A percentile compares a stretch with the other conserved stretches of the same genome.
Conservation (phyloP, 2,797 vertebrate species). For the Cynodonichthys magdalenae region DNA sequence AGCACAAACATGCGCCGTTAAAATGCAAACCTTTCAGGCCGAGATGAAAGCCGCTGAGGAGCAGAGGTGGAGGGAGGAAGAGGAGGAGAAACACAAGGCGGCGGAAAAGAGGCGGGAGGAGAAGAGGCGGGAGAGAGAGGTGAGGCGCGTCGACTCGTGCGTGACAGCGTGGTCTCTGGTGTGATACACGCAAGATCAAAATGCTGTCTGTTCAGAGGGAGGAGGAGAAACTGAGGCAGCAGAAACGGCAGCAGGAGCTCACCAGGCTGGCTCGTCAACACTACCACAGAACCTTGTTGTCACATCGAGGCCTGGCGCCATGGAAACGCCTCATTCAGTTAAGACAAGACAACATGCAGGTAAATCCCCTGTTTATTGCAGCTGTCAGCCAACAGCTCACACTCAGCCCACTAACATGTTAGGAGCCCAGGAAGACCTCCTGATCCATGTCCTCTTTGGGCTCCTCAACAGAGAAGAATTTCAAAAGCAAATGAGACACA, state of each 20-base stretch:
- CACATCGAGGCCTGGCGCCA: slow-evolving; percentile 83
- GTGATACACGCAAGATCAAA: slow-evolving; percentile 15
- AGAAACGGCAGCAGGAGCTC: slow-evolving; percentile 80
- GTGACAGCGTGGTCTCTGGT: not conserved
- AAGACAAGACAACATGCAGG: slow-evolving; percentile 79
- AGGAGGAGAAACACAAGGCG: slow-evolving; percentile 83
- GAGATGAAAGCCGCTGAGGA: slow-evolving; percentile 88
- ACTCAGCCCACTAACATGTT: not conserved
- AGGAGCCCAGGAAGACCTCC: not conserved
- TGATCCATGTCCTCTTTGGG: too few relatives aligned
- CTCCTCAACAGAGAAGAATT: too few relatives aligned
- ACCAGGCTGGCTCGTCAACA: slow-evolving; percentile 81
- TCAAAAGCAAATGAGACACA: too few relatives aligned
- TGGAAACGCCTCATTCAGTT: slow-evolving; percentile 87
- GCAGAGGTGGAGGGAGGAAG: slow-evolving; percentile 80
- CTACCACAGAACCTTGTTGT: slow-evolving; percentile 80
- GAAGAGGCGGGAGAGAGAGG: slow-evolving; percentile 85
- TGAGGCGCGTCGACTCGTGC: slow-evolving; percentile 27
- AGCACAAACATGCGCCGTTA: not conserved
- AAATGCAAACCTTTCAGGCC: slow-evolving; percentile 74
- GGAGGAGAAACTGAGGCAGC: slow-evolving; percentile 84
- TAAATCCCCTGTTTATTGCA: slow-evolving; percentile 50
- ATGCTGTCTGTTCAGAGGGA: slow-evolving; percentile 80
- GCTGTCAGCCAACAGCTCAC: not conserved
- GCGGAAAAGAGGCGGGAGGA: slow-evolving; percentile 83